Percentiles rank a stretch among this genome's conserved stretches.
phyloP scores from a whole-genome alignment of 2,888 invertebrate genomes.

The Lucinisca nassula region DNA sequence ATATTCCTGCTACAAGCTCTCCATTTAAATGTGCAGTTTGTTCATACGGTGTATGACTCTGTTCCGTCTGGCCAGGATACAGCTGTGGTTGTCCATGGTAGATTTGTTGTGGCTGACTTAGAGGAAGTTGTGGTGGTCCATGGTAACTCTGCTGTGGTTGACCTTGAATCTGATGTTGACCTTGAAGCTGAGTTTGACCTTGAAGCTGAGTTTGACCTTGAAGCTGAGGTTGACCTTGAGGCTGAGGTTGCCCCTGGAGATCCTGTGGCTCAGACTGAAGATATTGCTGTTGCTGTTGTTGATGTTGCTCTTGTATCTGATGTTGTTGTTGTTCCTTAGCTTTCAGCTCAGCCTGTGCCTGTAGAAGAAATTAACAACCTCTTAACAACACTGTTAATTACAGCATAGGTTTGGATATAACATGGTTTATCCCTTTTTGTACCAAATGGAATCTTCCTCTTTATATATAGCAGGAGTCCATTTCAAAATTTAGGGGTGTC shows the following conservation, averaged over 20 bases:
- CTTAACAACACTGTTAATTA: too few relatives aligned
- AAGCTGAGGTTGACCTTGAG: background rate
- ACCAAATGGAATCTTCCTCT: too few relatives aligned
- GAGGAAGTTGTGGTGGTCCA: background rate
- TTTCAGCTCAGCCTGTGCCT: background rate
- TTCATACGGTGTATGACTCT: background rate
- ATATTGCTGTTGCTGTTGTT: background rate
- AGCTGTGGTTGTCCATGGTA: background rate
- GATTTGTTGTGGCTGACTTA: background rate
- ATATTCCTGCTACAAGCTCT: background rate
- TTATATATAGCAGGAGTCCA: too few relatives aligned
- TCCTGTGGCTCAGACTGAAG: background rate
- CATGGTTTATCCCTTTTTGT: too few relatives aligned
- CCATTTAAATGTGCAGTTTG: background rate
- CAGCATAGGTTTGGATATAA: too few relatives aligned
- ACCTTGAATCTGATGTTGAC: background rate
- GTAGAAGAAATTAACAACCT: too few relatives aligned
- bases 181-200: background rate
- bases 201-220: background rate
- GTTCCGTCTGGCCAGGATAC: background rate
- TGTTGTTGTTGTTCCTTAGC: background rate
- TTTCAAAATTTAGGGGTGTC: too few relatives aligned
- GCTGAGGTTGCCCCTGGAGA: background rate
- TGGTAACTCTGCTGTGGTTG: background rate
- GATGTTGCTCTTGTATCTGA: background rate